These are phyloP conservation scores for Drepana falcataria DNA, from an alignment of 2,888 invertebrate species.

Conservation along the genomic window DNA sequence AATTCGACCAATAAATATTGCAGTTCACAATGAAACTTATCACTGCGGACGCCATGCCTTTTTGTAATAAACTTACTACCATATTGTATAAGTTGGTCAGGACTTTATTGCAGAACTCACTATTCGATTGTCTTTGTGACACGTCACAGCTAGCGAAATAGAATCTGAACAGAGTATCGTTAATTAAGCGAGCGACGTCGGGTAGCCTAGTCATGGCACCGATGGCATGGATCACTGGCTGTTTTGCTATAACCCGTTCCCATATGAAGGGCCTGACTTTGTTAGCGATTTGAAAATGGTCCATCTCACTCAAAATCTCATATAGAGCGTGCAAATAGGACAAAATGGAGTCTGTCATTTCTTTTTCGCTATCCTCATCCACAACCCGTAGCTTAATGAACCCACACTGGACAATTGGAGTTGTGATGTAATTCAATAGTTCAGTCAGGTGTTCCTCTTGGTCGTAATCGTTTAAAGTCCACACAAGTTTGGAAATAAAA, in stretches of 20 bases:
- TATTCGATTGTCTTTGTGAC: conserved; percentile 5
- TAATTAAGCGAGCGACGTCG: neutral
- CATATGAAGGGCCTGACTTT: conserved; percentile 20
- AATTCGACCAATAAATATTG: conserved; percentile 28
- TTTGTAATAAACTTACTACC: conserved; percentile 16
- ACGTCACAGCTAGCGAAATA: neutral
- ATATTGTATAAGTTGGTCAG: conserved; percentile 22
- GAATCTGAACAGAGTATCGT: neutral
- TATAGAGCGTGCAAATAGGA: conserved; percentile 19
- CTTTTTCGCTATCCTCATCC: conserved; percentile 20
- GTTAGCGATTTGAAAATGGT: conserved; percentile 19
- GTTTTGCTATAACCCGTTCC: neutral
- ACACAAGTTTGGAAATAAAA: conserved; percentile 27
- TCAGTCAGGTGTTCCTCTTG: conserved; percentile 26
- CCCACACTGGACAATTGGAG: conserved; percentile 23
- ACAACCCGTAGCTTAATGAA: conserved; percentile 16
- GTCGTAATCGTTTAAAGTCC: conserved; percentile 28
- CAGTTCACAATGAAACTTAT: conserved; percentile 27
- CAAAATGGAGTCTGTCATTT: conserved; percentile 18
- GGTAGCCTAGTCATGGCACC: neutral
- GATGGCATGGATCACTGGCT: neutral
- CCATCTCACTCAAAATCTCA: conserved; percentile 20
- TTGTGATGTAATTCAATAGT: conserved; percentile 22
- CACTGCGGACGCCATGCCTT: conserved; percentile 20
- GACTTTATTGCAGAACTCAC: conserved; percentile 26